A percentile compares a stretch with the other conserved stretches of the same genome.
Evolutionary conservation across 2,888 invertebrate genomes (phyloP).

Genomic region (Magallana nippona): DNA sequence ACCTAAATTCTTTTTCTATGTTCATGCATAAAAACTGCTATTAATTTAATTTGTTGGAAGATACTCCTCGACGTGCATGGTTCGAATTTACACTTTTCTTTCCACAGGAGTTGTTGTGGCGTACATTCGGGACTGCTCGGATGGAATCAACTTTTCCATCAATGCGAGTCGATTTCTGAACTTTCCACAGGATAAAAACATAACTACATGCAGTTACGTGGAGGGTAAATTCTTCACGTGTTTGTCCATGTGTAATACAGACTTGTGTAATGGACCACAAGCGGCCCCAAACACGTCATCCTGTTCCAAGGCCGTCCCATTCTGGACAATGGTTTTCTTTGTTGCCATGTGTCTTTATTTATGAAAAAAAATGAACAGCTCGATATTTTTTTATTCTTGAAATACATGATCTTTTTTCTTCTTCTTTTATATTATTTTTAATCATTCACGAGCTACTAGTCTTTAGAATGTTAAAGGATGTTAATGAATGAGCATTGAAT

Average conservation of each 20-base stretch:
- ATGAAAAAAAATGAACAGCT: no score
- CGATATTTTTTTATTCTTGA: no score
- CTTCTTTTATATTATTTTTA: no score
- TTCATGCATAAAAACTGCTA: no score
- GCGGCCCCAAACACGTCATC: not conserved
- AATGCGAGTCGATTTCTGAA: not conserved
- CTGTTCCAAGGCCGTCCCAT: not conserved
- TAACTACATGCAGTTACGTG: conserved; percentile 49
- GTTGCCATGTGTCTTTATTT: not conserved
- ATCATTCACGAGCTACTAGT: no score
- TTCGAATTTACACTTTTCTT: not conserved
- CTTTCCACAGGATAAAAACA: conserved; percentile 43
- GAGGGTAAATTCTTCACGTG: conserved; percentile 50
- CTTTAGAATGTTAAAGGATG: no score
- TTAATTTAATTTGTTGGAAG: no score
- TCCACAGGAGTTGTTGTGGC: conserved; percentile 25
- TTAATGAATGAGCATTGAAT: no score
- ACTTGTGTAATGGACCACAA: conserved; percentile 53
- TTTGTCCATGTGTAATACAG: conserved; percentile 45
- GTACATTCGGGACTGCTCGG: conserved; percentile 36
- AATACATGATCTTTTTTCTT: no score
- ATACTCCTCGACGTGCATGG: no score
- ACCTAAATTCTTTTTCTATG: no score
- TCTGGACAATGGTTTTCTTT: not conserved
- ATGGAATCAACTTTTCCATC: conserved; percentile 17